Base-by-base conservation (phyloP, 2,888 invertebrate genomes). In the Lithophane ornitopus region DNA sequence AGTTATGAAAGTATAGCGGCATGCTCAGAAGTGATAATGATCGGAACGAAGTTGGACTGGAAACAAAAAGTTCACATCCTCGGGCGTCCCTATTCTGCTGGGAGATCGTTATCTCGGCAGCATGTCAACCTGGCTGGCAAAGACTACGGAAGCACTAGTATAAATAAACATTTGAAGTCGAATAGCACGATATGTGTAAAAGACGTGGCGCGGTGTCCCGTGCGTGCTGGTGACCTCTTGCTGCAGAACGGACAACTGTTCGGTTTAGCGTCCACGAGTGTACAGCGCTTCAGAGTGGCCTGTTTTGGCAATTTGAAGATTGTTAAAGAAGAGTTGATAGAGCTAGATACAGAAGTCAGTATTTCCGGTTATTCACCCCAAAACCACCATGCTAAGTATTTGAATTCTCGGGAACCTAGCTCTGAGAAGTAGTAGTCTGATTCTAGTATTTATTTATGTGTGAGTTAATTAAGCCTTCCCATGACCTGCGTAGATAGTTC, bases 151-250 rank as follows among this genome's bases (percentile, higher is more conserved):
- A 81, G 67, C 16, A 54, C 46, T 11, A 75, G 70, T 26, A n/a
- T 67, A 49, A 69, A 74, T 9, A 88, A 88, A 73, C 83, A 88
- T 76, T 71, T 92, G 54, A 89, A 90, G 70, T 56, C 81, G 12
- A 89, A 91, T 46, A 90, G 84, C 69, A 91, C 92, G 56, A 91
- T 95, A 70, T 94, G 95, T 74, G 94, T 94, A 22, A 91, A 90
- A 81, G 91, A 90, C 61, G 52, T 92, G 2, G 86, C 91, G 3
- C 91, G 88, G 3, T 96, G 96, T 81, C 94, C 95, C 0, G 93
- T 95, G 3, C 90, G 92, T 2, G 93, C 92, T 22, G 95, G 96
- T 1, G 96, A 96, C 75, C 86, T 96, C 28, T 84, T 96, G 67
- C 80, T 95, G 11, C 96, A 96, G 81, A 88, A 89, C 12, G 92